phyloP scores from a whole-genome alignment of 2,888 invertebrate genomes.

The Coenonympha arcania region DNA sequence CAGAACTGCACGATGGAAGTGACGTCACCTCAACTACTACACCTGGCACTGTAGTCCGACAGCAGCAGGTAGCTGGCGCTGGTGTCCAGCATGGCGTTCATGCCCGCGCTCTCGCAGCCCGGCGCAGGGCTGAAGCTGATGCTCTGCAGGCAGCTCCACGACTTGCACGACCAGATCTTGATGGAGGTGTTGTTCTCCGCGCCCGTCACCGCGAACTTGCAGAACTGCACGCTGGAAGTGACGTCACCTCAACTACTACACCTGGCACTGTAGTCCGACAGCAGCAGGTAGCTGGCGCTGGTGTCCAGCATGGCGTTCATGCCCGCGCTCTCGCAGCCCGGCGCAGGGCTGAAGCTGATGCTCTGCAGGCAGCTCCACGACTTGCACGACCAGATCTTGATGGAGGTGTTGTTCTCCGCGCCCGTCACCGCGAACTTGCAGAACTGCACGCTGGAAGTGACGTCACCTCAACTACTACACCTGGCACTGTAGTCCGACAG shows the following conservation, averaged over 20 bases:
- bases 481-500: slow-evolving; percentile 87
- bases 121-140: slow-evolving; percentile 81
- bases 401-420: slow-evolving; percentile 88
- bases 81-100: too few species aligned
- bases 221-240: slow-evolving; percentile 58
- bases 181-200: slow-evolving; percentile 91
- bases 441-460: slow-evolving; percentile 41
- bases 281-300: slow-evolving; percentile 87
- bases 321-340: slow-evolving; percentile 52
- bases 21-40: too few species aligned
- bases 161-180: slow-evolving; percentile 96
- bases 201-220: slow-evolving; percentile 82
- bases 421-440: slow-evolving; percentile 85
- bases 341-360: slow-evolving; percentile 77
- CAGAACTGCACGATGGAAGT: too few species aligned
- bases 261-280: slow-evolving; percentile 87
- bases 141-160: slow-evolving; percentile 91
- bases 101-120: too few species aligned
- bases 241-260: too few species aligned
- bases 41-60: too few species aligned
- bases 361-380: slow-evolving; percentile 95
- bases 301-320: slow-evolving; percentile 88
- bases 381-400: slow-evolving; percentile 96
- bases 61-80: too few species aligned
- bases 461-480: too few species aligned